These are phyloP conservation scores for Hesperia comma DNA, from an alignment of 2,888 invertebrate species.

Conservation along the genomic window DNA sequence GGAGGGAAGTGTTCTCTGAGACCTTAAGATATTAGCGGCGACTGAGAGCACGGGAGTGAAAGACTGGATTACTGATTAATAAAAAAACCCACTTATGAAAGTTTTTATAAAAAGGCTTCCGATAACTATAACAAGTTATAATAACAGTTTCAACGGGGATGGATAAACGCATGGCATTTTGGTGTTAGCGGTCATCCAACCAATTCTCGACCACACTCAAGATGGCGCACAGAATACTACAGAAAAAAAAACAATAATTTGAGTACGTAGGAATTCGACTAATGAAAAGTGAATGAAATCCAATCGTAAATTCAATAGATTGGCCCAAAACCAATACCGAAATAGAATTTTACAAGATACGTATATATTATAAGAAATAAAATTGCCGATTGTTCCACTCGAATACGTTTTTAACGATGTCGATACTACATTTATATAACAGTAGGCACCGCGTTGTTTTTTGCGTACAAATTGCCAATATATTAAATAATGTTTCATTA, in stretches of 20 bases:
- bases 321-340: constrained; percentile 9
- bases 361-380: constrained; percentile 5
- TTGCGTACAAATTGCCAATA: too few species aligned
- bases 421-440: background rate
- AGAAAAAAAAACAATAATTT: background rate
- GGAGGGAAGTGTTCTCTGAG: too few species aligned
- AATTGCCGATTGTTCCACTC: background rate
- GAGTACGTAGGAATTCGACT: background rate
- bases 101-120: too few species aligned
- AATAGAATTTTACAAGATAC: constrained; percentile 8
- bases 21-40: too few species aligned
- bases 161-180: too few species aligned
- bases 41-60: too few species aligned
- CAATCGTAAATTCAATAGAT: constrained; percentile 6
- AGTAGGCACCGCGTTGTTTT: background rate
- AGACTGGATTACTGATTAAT: too few species aligned
- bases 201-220: background rate
- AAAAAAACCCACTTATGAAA: too few species aligned
- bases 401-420: background rate
- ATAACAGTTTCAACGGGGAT: too few species aligned
- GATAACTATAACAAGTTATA: too few species aligned
- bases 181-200: background rate
- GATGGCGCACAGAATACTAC: background rate
- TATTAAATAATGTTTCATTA: too few species aligned
- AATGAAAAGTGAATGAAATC: constrained; percentile 9